A percentile compares a stretch with the other conserved stretches of the same genome.
Conservation (phyloP, 1,140 invertebrate genomes). For the Papilio xuthus region DNA sequence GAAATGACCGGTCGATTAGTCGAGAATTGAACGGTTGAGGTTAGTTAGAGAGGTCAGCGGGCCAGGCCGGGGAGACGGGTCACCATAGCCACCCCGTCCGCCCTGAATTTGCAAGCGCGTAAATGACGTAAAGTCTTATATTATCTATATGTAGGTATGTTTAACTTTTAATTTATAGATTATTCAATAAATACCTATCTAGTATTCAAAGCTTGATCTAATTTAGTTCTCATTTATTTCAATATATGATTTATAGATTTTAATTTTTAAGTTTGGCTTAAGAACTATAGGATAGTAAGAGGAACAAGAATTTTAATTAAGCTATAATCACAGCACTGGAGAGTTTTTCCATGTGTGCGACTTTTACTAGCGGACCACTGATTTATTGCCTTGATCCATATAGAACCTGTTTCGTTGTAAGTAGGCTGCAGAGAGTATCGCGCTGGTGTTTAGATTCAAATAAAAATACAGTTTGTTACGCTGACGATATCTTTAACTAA, state of each 20-base stretch:
- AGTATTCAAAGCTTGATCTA: not conserved
- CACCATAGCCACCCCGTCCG: conserved; percentile 42
- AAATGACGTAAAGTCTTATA: conserved; percentile 9
- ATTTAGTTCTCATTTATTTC: not conserved
- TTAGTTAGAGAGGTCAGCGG: conserved; percentile 63
- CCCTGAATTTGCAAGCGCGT: conserved; percentile 42
- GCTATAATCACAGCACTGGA: conserved; percentile 26
- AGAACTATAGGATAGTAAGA: not conserved
- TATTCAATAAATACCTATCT: too few relatives aligned
- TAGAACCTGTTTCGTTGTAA: conserved; percentile 35
- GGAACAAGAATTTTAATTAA: conserved; percentile 35
- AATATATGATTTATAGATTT: conserved; percentile 14
- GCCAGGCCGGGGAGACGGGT: conserved; percentile 61
- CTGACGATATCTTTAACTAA: conserved; percentile 12
- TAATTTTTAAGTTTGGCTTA: not conserved
- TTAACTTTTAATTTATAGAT: too few relatives aligned
- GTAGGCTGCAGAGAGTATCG: conserved; percentile 17
- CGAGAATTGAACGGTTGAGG: conserved; percentile 42
- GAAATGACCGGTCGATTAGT: conserved; percentile 41
- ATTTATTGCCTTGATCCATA: conserved; percentile 35
- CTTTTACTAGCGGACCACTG: conserved; percentile 32
- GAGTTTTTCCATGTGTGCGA: conserved; percentile 37
- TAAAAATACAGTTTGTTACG: conserved; percentile 28
- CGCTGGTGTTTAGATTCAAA: conserved; percentile 4
- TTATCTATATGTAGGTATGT: not conserved